These are phyloP conservation scores for Chrysomallon squamiferum DNA, from an alignment of 1,140 invertebrate species.

Conservation along the genomic window DNA sequence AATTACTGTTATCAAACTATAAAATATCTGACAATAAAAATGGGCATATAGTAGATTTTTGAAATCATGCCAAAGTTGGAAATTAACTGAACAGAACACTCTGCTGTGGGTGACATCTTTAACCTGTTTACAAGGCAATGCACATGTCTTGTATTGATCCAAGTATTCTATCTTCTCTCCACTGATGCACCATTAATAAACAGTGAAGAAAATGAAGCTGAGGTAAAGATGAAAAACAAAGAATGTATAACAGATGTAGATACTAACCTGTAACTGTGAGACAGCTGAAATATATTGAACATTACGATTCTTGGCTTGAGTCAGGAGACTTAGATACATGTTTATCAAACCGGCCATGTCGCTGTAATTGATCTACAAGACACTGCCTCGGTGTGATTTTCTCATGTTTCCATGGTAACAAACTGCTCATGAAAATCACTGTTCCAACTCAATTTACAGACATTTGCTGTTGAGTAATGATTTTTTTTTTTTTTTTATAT, in stretches of 20 bases:
- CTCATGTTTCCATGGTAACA: constrained; percentile 14
- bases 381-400: constrained; percentile 12
- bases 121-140: too few relatives aligned
- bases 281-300: constrained; percentile 8
- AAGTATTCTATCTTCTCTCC: too few relatives aligned
- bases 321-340: constrained; percentile 11
- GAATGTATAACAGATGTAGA: neutral
- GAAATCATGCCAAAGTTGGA: too few relatives aligned
- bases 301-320: constrained; percentile 10
- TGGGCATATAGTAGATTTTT: too few relatives aligned
- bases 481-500: neutral
- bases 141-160: too few relatives aligned
- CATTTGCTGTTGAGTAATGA: neutral
- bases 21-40: too few relatives aligned
- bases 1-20: too few relatives aligned
- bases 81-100: too few relatives aligned
- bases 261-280: constrained; percentile 10
- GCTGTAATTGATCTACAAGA: neutral
- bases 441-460: constrained; percentile 4
- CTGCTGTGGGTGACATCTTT: too few relatives aligned
- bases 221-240: too few relatives aligned
- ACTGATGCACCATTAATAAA: too few relatives aligned
- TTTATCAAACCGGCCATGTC: constrained; percentile 10
- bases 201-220: too few relatives aligned
- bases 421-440: constrained; percentile 16